Base-by-base conservation (phyloP, 2,888 invertebrate genomes). In the Linyphia triangularis region DNA sequence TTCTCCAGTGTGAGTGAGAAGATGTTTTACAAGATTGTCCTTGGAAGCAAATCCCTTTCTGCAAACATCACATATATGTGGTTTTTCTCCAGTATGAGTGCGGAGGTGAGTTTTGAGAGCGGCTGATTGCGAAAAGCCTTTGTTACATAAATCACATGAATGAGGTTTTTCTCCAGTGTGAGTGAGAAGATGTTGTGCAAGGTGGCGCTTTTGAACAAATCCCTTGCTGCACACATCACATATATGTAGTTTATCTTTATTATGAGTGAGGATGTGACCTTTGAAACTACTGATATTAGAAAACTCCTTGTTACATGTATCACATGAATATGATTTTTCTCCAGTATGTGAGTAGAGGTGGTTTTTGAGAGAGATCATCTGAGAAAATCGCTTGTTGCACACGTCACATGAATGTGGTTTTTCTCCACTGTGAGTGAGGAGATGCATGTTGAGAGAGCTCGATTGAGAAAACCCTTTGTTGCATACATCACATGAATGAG, bases 131-230 rank as follows among this genome's bases (percentile, higher is more conserved):
- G n/a, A n/a, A n/a, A n/a, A n/a, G n/a, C n/a, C n/a, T n/a, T n/a
- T n/a, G n/a, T n/a, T 40, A n/a, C 78, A 78, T 43, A 43, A 13
- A 16, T 78, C 43, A 65, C 78, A 78, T 1, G 40, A 16, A 65
- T 78, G 43, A 13, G 26, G 70, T 30, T 75, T 69, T 61, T 89
- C 70, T 40, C 59, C 59, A 2, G 65, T 65, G 65, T 77, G 77
- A 26, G 13, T 61, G 7, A 19, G 26, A 4, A 24, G 37, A 63
- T 77, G 77, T 40, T n/a, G n/a, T n/a, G n/a, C n/a, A n/a, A n/a
- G n/a, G n/a, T n/a, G n/a, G n/a, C 33, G 6, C 37, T 24, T 37
- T 40, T 24, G 13, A n/a, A 61, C 4, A 77, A 77, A 77, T 26
- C 19, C 33, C 61, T 63, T 61, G n/a, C 37, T 59, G 61, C 77